Evolutionary conservation across 1,140 invertebrate genomes (phyloP), one percentile per base, ranked within the genome.

Genomic region (Trissolcus basalis): DNA sequence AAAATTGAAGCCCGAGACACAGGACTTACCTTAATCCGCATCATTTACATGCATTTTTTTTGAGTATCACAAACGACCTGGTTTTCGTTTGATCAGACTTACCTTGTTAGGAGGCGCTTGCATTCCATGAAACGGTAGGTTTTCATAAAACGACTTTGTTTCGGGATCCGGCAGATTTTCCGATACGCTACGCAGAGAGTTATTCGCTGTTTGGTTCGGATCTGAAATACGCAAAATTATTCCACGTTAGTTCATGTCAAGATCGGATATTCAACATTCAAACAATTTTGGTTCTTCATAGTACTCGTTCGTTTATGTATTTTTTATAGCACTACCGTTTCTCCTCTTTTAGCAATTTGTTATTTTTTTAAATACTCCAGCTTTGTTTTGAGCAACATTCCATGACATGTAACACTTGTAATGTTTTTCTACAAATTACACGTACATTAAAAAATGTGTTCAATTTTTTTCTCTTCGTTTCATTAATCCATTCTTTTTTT

Each of bases 81-180:
- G 10, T 3, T 50, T 70, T 48, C 11, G 4, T 4, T 7, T 6
- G 15, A 14, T 41, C n/a, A 56, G 58, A 60, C 70, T 89, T 92
- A 97, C 96, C 93, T 96, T 96, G 87, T 95, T 96, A 80, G 94
- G 94, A 77, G 95, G 93, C 83, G 94, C 93, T 89, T 96, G 95
- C 81, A 96, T 93, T 80, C 95, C 95, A 87, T 97, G 95, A 90
- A 97, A 97, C 65, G 96, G 95, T 82, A 97, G 91, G 88, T 97
- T 97, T 90, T 97, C 95, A 90, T 97, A 97, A 86, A 96, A 95
- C 71, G 94, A 94, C 85, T 90, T 92, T 64, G 88, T 88, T 43
- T 89, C 89, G 45, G 84, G 83, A 41, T 90, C 88, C 16, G 87
- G 84, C 13, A 87, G 82, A 12, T 81, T 85, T 61, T 88, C 86